Conservation (phyloP, 30 jellyfish, hydroid and myxozoan species). For the Pelagia noctiluca region DNA sequence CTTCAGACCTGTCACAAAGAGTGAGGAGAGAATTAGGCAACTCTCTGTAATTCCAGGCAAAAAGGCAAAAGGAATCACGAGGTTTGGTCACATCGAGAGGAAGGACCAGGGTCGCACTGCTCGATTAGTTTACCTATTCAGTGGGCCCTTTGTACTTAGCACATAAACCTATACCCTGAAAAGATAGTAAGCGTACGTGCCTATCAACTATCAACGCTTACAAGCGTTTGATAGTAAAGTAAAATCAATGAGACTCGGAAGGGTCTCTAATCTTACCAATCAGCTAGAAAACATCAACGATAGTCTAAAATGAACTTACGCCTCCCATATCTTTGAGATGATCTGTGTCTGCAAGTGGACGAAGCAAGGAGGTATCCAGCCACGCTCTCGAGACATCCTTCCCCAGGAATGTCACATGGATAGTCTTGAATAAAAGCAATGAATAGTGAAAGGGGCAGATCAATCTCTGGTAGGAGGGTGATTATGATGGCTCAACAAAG, state of each 20-base stretch:
- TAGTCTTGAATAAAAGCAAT: conserved; percentile 1
- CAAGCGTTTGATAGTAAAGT: background rate
- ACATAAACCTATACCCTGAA: too few relatives aligned
- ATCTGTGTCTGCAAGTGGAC: conserved; percentile 68
- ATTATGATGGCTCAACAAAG: background rate
- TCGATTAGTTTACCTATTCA: too few relatives aligned
- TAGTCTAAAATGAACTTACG: conserved; percentile 52
- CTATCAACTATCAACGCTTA: background rate
- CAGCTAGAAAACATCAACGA: too few relatives aligned
- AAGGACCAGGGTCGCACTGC: too few relatives aligned
- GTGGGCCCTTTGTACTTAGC: background rate
- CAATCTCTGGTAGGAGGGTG: background rate
- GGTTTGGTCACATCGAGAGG: too few relatives aligned
- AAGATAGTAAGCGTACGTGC: background rate
- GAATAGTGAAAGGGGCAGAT: background rate
- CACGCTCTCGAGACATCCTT: conserved; percentile 90
- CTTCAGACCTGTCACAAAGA: too few relatives aligned
- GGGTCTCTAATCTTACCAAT: too few relatives aligned
- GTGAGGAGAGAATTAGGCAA: too few relatives aligned
- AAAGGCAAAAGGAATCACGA: too few relatives aligned
- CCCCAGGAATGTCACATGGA: conserved; percentile 92
- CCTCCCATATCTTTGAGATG: conserved; percentile 72
- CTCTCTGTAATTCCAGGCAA: too few relatives aligned
- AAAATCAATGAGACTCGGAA: background rate
- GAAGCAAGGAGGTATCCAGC: conserved; percentile 57